Evolutionary conservation across 2,113 vertebrate genomes (phyloP), one percentile per base, ranked within the genome.

Genomic region (Mellivora capensis): DNA sequence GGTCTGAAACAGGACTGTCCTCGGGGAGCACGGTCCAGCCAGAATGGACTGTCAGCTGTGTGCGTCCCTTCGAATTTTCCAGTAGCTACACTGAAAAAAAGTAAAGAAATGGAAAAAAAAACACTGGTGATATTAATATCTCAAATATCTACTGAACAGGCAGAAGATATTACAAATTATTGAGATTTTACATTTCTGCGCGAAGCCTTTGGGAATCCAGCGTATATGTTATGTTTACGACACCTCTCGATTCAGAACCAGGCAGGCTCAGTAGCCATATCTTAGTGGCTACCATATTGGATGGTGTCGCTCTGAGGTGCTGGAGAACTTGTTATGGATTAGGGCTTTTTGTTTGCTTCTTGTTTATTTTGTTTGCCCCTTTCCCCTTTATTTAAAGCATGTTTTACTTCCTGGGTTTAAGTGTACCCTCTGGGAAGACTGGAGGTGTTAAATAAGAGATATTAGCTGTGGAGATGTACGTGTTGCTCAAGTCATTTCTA

Each of bases 11-110:
- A 21, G 80, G 81, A 71, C 59, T 13, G 29, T 7, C 9, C 12
- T 0, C 1, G 7, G 57, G 52, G 52, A 27, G 57, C 14, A 0
- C 34, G 6, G 39, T 76, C 23, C 54, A 5, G 0, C 14, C 2
- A 62, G 29, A 11, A 17, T 4, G 34, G 3, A 27, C 6, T 17
- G 39, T 29, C 49, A 6, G 25, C 59, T 3, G 6, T 14, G 0
- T 9, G 15, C 0, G 0, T 25, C 15, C 8, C 69, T 54, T 72
- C 4, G 1, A 5, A 14, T 93, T 27, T 72, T 77, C 83, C 21
- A 6, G 42, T 29, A 83, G 39, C 37, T 27, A 21, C 3, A 0
- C 17, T 27, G 57, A 52, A 67, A 79, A 79, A 72, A 84, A 27
- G 25, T 14, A 57, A 12, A 83, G 79, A 54, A 31, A 54, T 0